Base-by-base conservation (phyloP, 1,140 invertebrate genomes). In the Saccostrea echinata region DNA sequence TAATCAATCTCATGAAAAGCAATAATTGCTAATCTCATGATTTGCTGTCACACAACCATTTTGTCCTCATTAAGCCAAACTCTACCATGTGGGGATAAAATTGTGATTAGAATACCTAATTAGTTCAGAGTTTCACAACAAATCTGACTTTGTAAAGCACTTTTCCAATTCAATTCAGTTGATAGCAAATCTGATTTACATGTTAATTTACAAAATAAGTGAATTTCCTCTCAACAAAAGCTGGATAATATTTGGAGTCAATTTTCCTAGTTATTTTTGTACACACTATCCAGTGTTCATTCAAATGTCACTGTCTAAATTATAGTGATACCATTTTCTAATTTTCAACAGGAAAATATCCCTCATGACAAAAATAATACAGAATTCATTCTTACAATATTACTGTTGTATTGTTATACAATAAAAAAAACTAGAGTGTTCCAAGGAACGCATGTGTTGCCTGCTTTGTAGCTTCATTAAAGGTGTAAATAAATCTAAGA, bases 11-110 rank as follows among this genome's bases (percentile, higher is more conserved):
- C 68, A 30, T 76, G 68, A 76, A 76, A 30, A 30, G 68, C 24
- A 76, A 76, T 76, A 76, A 76, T 76, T 24, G 68, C 68, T 33
- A 76, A 76, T 76, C 68, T 76, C 68, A 76, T 76, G 68, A 30
- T 76, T 76, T 76, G 3, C 27, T 30, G 68, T 27, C 68, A 30
- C 68, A 76, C 68, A 30, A 76, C 24, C 30, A 76, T 76, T 64
- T 76, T 76, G 68, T 76, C 27, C 68, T 30, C 68, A 76, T 76
- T 3, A 30, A 33, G 27, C 13, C 27, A 30, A 76, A 76, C 27
- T 76, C 12, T 76, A 12, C 13, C 12, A 33, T 11, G 68, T 16
- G 24, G 68, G 27, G 30, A 76, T 16, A 30, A 27, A 33, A 30
- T 30, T 76, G 68, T 30, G 68, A 76, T 76, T 76, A 33, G 68